These are phyloP conservation scores for Athene noctua DNA, from an alignment of 2,113 vertebrate species.

Conservation along the genomic window DNA sequence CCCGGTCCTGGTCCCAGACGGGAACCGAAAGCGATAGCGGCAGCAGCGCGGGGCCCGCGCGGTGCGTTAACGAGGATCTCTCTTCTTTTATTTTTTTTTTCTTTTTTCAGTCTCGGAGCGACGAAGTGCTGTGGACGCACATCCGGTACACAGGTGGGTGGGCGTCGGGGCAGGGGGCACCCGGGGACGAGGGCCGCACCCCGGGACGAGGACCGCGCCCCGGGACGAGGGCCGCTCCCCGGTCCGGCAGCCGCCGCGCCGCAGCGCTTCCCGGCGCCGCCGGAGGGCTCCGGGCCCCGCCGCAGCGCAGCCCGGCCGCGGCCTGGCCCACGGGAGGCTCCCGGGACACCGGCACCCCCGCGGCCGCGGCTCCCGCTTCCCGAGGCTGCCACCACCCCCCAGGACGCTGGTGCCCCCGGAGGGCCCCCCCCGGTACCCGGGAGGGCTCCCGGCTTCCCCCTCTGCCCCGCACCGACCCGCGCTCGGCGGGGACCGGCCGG, in stretches of 20 bases:
- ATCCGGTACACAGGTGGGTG: constrained; percentile 18
- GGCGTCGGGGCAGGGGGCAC: background rate
- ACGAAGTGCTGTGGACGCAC: background rate
- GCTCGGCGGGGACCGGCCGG: background rate
- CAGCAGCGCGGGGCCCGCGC: background rate
- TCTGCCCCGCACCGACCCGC: rapidly evolving
- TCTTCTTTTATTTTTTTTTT: background rate
- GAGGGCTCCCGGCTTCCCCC: background rate
- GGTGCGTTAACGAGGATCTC: rapidly evolving
- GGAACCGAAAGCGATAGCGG: background rate
- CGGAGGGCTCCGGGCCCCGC: background rate
- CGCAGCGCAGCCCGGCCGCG: no score
- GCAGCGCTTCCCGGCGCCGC: no score
- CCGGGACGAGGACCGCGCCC: no score
- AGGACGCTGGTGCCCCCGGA: background rate
- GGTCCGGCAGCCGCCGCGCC: background rate
- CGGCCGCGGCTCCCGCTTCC: background rate
- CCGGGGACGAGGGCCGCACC: no score
- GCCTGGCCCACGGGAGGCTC: background rate
- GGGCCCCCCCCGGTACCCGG: background rate
- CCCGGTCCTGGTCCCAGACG: background rate
- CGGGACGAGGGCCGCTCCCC: no score
- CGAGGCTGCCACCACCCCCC: no score
- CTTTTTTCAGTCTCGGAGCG: background rate
- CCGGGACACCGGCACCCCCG: background rate